Evolutionary conservation across 2,113 vertebrate species (phyloP), one percentile per base, ranked within the genome.

Genomic region (Leptobrachium leishanense): DNA sequence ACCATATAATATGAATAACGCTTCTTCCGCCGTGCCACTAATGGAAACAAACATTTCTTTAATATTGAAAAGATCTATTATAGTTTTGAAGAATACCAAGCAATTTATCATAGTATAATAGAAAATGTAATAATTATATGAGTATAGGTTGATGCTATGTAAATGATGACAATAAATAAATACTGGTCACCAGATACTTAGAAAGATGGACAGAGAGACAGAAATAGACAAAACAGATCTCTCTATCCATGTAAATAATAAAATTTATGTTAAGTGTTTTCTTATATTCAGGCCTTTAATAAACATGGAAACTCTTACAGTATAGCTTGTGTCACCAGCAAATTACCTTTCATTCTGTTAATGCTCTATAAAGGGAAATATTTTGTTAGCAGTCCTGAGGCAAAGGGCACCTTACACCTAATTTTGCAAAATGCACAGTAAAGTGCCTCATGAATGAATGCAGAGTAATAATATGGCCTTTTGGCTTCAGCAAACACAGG

Each of bases 201-300:
- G 70, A 57, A 54, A 72, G 69, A 72, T 72, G 54, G 69, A 55
- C 54, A 55, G 69, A 72, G 40, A 72, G 50, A 72, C 54, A 72
- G 70, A 72, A 40, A 72, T 20, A 42, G 40, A 72, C 20, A 57
- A 40, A 72, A 31, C 20, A 31, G 20, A 31, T 31, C 20, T 31
- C 20, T 31, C 20, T 31, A 31, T 0, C 20, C 20, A 31, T 31
- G 20, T 31, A 31, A 31, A 31, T 31, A 31, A 31, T 31, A 31
- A 31, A 31, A 31, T 31, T 31, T 31, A 31, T 31, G 20, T 54
- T 54, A 54, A 31, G 20, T 54, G 11, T 54, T 54, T 54, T 54
- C 50, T 1, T 54, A 54, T 54, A 54, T 54, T 54, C 6, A 54
- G 50, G 50, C 6, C 11, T 6, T 54, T 11, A 54, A 31, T 1